A percentile compares a stretch with the other conserved stretches of the same genome.
Evolutionary conservation across 2,888 invertebrate species (phyloP).

Genomic region (Diaprepes abbreviatus): DNA sequence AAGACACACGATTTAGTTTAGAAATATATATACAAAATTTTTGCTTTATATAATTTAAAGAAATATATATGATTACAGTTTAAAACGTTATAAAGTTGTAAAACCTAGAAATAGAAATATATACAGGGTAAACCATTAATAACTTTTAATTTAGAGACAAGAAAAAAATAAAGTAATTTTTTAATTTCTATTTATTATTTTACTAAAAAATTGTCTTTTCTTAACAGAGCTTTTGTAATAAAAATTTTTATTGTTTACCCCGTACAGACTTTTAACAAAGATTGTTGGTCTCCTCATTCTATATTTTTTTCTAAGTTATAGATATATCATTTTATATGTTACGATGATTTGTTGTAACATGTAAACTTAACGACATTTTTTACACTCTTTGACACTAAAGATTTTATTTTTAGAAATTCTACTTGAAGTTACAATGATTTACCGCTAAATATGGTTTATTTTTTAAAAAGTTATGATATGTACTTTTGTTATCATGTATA

Average conservation of each 20-base stretch:
- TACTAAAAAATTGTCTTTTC: too few species aligned
- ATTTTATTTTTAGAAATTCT: conserved; percentile 17
- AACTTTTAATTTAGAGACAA: too few species aligned
- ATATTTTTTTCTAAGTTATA: neutral
- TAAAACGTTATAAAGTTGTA: too few species aligned
- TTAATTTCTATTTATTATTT: too few species aligned
- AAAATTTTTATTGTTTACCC: too few species aligned
- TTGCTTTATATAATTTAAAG: neutral
- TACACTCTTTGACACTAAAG: conserved; percentile 11
- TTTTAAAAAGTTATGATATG: conserved; percentile 62
- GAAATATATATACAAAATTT: neutral
- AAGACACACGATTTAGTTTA: conserved; percentile 16
- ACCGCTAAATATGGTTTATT: conserved; percentile 39
- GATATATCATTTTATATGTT: neutral
- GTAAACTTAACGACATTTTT: neutral
- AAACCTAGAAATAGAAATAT: too few species aligned
- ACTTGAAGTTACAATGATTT: conserved; percentile 39
- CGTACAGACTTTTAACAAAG: too few species aligned
- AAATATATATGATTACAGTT: neutral
- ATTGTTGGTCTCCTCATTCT: too few species aligned
- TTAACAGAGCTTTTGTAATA: too few species aligned
- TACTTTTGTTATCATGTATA: conserved; percentile 61
- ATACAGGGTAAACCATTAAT: too few species aligned
- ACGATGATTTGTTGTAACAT: neutral
- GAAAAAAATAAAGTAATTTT: too few species aligned